Evolutionary conservation across 2,888 invertebrate genomes (phyloP).

Genomic region (Plusia festucae): DNA sequence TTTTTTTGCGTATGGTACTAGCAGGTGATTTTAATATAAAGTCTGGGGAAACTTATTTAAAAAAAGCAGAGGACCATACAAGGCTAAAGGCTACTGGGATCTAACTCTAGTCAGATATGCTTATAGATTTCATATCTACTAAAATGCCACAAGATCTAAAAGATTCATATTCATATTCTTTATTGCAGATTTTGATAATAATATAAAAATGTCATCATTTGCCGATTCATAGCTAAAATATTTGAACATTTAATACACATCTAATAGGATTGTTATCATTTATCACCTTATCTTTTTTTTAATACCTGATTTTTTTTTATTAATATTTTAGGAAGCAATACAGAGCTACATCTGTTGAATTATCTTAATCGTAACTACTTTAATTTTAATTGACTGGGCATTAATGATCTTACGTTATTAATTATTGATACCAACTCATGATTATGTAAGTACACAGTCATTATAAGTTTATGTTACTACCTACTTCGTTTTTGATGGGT

Average conservation of each 20-base stretch:
- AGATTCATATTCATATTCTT: too few species aligned
- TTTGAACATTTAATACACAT: neutral
- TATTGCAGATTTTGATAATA: neutral
- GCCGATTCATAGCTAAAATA: neutral
- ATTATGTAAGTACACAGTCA: neutral
- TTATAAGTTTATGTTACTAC: neutral
- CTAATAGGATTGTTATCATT: neutral
- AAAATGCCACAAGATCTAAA: neutral
- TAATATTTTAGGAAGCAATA: neutral
- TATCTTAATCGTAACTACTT: neutral
- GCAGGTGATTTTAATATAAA: too few species aligned
- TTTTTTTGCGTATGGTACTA: too few species aligned
- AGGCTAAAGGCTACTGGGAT: too few species aligned
- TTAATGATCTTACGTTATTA: neutral
- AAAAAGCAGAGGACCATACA: too few species aligned
- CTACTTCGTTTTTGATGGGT: neutral
- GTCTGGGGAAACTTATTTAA: too few species aligned
- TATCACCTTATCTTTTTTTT: neutral
- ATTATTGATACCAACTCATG: neutral
- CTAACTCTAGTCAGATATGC: neutral
- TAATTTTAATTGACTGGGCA: neutral
- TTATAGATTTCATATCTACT: neutral
- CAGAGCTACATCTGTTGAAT: neutral
- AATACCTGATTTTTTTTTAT: too few species aligned
- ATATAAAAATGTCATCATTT: neutral